Percentiles rank a stretch among this genome's conserved stretches.
Conservation (phyloP, 2,888 invertebrate species). For the Bellardia bayeri region DNA sequence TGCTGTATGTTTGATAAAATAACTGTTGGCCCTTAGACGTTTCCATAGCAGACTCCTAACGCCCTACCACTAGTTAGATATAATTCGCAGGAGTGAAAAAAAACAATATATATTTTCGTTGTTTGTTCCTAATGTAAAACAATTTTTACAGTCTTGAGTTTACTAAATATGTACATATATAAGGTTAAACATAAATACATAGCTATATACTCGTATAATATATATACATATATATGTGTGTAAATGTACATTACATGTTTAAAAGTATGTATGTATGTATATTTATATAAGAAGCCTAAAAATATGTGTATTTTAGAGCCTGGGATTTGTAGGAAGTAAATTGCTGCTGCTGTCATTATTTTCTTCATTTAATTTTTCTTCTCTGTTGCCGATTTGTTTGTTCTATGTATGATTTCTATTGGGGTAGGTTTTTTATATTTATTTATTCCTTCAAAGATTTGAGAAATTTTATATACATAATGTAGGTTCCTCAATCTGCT, state of each 20-base stretch:
- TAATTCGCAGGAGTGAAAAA: not conserved
- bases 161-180: conserved; percentile 4
- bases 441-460: not conserved
- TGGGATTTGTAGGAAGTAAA: conserved; percentile 72
- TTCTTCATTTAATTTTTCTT: conserved; percentile 6
- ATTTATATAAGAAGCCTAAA: conserved; percentile 49
- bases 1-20: not conserved
- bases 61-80: not conserved
- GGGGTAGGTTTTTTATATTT: conserved; percentile 61
- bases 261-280: not conserved
- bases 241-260: conserved; percentile 8
- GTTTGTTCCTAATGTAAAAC: conserved; percentile 30
- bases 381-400: conserved; percentile 11
- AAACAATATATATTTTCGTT: not conserved
- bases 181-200: not conserved
- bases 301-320: conserved; percentile 74
- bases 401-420: conserved; percentile 46
- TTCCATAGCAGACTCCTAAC: not conserved
- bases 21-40: not conserved
- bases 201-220: not conserved
- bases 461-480: not conserved
- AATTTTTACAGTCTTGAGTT: conserved; percentile 44
- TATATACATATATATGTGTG: not conserved
- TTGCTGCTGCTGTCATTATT: conserved; percentile 33
- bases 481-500: not conserved